These are phyloP conservation scores for Delia radicum DNA, from an alignment of 1,140 invertebrate species.

Conservation along the genomic window DNA sequence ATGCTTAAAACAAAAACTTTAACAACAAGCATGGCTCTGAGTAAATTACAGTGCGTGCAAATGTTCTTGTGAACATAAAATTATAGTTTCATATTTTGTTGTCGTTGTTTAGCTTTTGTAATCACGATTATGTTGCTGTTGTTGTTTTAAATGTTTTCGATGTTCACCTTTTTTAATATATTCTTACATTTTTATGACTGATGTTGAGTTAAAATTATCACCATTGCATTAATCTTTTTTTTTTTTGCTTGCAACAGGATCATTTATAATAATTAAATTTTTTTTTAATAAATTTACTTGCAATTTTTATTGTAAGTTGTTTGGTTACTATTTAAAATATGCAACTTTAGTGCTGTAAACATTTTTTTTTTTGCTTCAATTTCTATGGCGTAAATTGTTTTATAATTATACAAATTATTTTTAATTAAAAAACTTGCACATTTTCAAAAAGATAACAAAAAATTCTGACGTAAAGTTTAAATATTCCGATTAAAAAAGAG, in stretches of 20 bases:
- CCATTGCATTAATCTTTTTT: not conserved
- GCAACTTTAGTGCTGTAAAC: not conserved
- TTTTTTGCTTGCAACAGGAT: not conserved
- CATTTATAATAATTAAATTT: no score
- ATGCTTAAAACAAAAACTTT: not conserved
- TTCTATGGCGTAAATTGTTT: not conserved
- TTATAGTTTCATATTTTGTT: slow-evolving; percentile 34
- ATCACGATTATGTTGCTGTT: not conserved
- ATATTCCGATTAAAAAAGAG: no score
- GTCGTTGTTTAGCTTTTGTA: not conserved
- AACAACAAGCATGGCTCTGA: slow-evolving; percentile 39
- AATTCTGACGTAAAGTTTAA: no score
- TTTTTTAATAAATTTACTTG: no score
- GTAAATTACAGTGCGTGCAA: slow-evolving; percentile 56
- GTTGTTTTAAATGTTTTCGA: not conserved
- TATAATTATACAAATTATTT: not conserved
- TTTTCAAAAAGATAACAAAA: not conserved
- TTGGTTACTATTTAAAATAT: not conserved
- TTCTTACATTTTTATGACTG: not conserved
- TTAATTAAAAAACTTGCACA: slow-evolving; percentile 3
- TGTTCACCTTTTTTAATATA: not conserved
- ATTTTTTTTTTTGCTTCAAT: not conserved
- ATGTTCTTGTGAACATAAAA: slow-evolving; percentile 56
- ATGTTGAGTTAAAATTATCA: not conserved
- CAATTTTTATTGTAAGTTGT: not conserved